phyloP scores from a whole-genome alignment of 2,888 invertebrate species.

The Cactoblastis cactorum region DNA sequence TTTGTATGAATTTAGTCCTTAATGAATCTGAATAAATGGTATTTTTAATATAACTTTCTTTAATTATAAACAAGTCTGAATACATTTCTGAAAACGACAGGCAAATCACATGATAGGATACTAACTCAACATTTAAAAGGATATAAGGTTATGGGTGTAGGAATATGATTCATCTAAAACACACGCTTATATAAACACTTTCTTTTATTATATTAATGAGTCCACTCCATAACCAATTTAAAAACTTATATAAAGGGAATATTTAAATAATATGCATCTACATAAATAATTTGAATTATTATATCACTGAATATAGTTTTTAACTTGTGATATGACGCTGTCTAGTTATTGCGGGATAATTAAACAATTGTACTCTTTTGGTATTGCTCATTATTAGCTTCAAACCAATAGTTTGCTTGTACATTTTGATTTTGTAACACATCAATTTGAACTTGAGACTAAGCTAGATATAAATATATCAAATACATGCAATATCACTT shows the following conservation, averaged over 20 bases:
- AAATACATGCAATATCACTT: background rate
- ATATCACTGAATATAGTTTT: slow-evolving; percentile 40
- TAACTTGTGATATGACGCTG: slow-evolving; percentile 50
- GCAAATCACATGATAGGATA: no score
- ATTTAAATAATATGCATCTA: slow-evolving; percentile 47
- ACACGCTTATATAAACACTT: slow-evolving; percentile 20
- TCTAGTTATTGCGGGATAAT: slow-evolving; percentile 45
- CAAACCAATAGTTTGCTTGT: slow-evolving; percentile 48
- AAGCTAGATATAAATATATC: slow-evolving; percentile 29
- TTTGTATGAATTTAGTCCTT: no score
- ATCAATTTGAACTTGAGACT: slow-evolving; percentile 50
- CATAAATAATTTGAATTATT: slow-evolving; percentile 48
- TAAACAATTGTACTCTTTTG: slow-evolving; percentile 56
- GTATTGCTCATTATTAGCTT: slow-evolving; percentile 57
- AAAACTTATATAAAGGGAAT: slow-evolving; percentile 51
- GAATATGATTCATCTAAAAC: no score
- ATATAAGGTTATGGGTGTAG: no score
- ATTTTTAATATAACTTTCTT: no score
- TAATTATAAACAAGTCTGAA: no score
- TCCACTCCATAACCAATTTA: slow-evolving; percentile 27
- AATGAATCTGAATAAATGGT: no score
- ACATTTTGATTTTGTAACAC: slow-evolving; percentile 37
- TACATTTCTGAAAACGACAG: no score
- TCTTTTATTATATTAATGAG: slow-evolving; percentile 26
- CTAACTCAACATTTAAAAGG: no score